These are phyloP conservation scores for Mustela lutreola DNA, from an alignment of 2,113 vertebrate genomes.

Conservation along the genomic window DNA sequence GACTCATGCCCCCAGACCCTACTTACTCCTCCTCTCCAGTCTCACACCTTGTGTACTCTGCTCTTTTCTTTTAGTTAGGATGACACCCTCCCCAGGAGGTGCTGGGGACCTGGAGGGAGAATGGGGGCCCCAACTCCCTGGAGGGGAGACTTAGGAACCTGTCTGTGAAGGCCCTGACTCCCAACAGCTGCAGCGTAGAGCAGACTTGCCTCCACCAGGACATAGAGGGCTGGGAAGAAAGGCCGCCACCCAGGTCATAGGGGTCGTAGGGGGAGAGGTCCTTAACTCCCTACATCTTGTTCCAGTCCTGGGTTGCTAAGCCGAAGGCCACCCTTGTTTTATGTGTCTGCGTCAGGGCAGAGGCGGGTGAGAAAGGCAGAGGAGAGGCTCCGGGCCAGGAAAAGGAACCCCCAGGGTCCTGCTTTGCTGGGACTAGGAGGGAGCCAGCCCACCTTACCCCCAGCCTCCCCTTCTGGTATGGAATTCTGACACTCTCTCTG, in stretches of 20 bases:
- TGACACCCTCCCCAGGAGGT: slow-evolving; percentile 65
- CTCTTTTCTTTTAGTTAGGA: slow-evolving; percentile 22
- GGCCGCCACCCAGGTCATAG: rapidly evolving
- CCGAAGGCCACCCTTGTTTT: not conserved
- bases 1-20: not conserved
- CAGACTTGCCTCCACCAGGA: not conserved
- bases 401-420: not conserved
- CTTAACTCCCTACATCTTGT: rapidly evolving
- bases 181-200: slow-evolving; percentile 15
- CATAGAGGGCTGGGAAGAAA: not conserved
- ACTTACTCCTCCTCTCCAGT: slow-evolving; percentile 5
- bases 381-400: not conserved
- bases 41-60: slow-evolving; percentile 52
- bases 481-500: not conserved
- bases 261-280: not conserved
- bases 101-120: slow-evolving; percentile 73
- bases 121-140: slow-evolving; percentile 74
- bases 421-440: not conserved
- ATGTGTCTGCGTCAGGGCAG: not conserved
- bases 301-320: not conserved
- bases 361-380: no score
- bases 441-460: not conserved
- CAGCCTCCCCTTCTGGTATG: not conserved
- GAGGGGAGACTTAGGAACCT: slow-evolving; percentile 27
- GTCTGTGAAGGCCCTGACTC: slow-evolving; percentile 78